These are phyloP conservation scores for Cyanoramphus novaezelandiae DNA, from an alignment of 2,113 vertebrate species.

Conservation along the genomic window DNA sequence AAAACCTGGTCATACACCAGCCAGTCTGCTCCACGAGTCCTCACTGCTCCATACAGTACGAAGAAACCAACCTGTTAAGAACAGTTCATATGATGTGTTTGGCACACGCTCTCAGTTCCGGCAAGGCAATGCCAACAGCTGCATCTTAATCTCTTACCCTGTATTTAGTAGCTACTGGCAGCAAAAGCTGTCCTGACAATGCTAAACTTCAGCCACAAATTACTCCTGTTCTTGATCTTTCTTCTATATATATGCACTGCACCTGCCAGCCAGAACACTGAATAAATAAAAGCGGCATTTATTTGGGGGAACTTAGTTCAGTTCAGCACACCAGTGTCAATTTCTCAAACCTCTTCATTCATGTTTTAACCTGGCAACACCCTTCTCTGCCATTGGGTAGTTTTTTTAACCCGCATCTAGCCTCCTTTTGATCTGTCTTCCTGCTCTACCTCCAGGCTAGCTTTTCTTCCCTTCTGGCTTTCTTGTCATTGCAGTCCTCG, in stretches of 20 bases:
- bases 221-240: background rate
- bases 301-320: background rate
- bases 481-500: no score
- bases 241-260: background rate
- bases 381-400: background rate
- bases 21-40: background rate
- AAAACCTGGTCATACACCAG: background rate
- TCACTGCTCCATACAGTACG: background rate
- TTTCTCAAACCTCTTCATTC: background rate
- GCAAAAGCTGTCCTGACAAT: background rate
- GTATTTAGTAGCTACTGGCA: background rate
- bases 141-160: background rate
- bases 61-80: background rate
- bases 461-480: background rate
- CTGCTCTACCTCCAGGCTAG: fast-evolving
- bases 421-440: background rate
- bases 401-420: background rate
- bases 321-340: background rate
- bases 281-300: background rate
- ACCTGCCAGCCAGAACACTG: background rate
- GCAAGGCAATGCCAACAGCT: background rate
- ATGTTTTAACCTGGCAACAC: background rate
- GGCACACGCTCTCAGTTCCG: background rate
- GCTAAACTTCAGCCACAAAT: background rate
- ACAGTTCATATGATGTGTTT: no score